These are phyloP conservation scores for Melinaea marsaeus DNA, from an alignment of 2,888 invertebrate species.

Conservation along the genomic window DNA sequence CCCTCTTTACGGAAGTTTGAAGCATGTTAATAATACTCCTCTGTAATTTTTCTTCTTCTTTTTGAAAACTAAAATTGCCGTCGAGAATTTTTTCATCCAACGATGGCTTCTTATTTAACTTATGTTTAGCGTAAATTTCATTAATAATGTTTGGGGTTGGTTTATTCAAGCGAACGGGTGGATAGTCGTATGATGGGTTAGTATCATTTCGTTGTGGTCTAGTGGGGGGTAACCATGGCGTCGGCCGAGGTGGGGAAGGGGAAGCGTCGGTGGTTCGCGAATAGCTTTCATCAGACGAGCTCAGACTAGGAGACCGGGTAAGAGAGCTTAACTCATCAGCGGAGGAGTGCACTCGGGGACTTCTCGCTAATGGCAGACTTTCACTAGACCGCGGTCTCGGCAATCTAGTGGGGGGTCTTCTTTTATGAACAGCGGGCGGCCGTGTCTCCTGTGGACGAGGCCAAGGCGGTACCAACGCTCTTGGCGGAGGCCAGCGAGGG, in stretches of 20 bases:
- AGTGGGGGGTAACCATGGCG: conserved; percentile 72
- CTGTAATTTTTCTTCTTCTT: conserved; percentile 71
- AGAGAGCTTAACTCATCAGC: conserved; percentile 90
- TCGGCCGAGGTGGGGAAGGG: conserved; percentile 79
- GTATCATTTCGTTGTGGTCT: conserved; percentile 71
- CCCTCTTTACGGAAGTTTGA: conserved; percentile 78
- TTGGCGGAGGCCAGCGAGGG: conserved; percentile 72
- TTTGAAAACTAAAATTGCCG: conserved; percentile 57
- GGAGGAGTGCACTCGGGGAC: conserved; percentile 84
- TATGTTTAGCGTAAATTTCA: conserved; percentile 67
- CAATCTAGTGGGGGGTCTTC: conserved; percentile 66
- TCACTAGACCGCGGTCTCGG: conserved; percentile 83
- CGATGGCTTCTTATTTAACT: conserved; percentile 59
- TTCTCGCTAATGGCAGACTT: conserved; percentile 77
- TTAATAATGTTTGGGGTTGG: conserved; percentile 58
- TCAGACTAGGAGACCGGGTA: conserved; percentile 88
- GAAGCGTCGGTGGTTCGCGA: conserved; percentile 86
- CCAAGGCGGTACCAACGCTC: conserved; percentile 80
- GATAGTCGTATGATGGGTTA: conserved; percentile 76
- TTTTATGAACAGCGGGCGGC: conserved; percentile 60
- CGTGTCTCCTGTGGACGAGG: conserved; percentile 75
- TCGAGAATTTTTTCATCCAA: conserved; percentile 67
- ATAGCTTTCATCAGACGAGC: conserved; percentile 91
- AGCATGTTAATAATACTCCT: conserved; percentile 74
- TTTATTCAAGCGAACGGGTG: conserved; percentile 74